Percentiles rank a stretch among this genome's conserved stretches.
Conservation (phyloP, 2,113 vertebrate genomes). For the Gobius niger region DNA sequence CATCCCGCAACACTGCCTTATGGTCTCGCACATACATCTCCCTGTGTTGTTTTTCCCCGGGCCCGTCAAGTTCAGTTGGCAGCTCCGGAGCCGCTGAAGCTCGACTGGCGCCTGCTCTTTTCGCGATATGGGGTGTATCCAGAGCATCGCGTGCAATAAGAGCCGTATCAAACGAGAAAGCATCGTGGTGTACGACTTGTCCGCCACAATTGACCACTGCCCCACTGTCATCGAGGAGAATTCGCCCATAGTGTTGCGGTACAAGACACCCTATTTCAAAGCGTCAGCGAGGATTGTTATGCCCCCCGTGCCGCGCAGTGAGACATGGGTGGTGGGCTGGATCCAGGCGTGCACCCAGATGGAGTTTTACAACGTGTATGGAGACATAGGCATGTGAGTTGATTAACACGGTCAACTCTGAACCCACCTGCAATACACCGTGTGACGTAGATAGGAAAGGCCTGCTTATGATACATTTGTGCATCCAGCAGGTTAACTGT, state of each 20-base stretch:
- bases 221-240: slow-evolving; percentile 94
- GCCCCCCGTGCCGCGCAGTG: slow-evolving; percentile 90
- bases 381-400: slow-evolving; percentile 92
- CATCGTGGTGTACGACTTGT: slow-evolving; percentile 93
- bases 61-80: slow-evolving; percentile 49
- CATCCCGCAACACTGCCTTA: slow-evolving; percentile 53
- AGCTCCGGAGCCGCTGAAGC: slow-evolving; percentile 56
- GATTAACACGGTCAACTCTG: slow-evolving; percentile 11
- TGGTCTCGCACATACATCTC: slow-evolving; percentile 52
- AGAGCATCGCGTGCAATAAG: slow-evolving; percentile 96
- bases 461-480: slow-evolving; percentile 49
- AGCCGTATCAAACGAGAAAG: slow-evolving; percentile 92
- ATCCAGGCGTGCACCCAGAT: slow-evolving; percentile 98
- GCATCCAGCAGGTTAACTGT: slow-evolving; percentile 62
- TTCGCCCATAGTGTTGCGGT: slow-evolving; percentile 95
- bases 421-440: slow-evolving; percentile 15
- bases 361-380: slow-evolving; percentile 98
- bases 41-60: slow-evolving; percentile 42
- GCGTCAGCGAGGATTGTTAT: slow-evolving; percentile 91
- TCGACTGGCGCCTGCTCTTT: slow-evolving; percentile 56
- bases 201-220: slow-evolving; percentile 91
- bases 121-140: slow-evolving; percentile 90
- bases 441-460: no score
- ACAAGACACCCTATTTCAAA: slow-evolving; percentile 97
- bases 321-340: slow-evolving; percentile 98